Conservation (phyloP, 1,140 invertebrate genomes). For the Drosophila lacertosa region DNA sequence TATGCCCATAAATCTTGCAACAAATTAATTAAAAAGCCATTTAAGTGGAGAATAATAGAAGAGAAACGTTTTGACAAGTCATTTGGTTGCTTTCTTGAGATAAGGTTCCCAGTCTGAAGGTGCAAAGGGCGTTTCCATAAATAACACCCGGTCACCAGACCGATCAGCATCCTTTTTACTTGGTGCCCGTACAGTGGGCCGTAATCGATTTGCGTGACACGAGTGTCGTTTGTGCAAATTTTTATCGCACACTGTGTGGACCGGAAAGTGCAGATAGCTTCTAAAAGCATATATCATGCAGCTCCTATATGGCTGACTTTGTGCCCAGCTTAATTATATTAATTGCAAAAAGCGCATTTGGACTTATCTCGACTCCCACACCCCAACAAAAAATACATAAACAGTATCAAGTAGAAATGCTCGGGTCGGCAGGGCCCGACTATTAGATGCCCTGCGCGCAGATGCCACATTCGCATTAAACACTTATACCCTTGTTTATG, state of each 20-base stretch:
- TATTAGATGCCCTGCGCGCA: neutral
- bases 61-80: constrained; percentile 46
- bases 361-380: constrained; percentile 43
- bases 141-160: constrained; percentile 22
- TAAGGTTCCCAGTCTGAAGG: constrained; percentile 28
- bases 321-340: constrained; percentile 14
- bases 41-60: constrained; percentile 46
- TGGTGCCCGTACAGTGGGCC: constrained; percentile 9
- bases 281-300: neutral
- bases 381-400: constrained; percentile 9
- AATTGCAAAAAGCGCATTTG: constrained; percentile 13
- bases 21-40: constrained; percentile 74
- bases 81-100: constrained; percentile 32
- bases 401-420: no score
- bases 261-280: constrained; percentile 37
- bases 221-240: neutral
- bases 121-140: constrained; percentile 42
- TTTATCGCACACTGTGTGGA: neutral
- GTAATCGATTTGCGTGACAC: constrained; percentile 1
- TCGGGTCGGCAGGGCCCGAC: neutral
- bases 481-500: no score
- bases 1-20: constrained; percentile 66
- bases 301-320: neutral
- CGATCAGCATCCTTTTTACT: constrained; percentile 36
- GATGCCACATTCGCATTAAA: no score